These are phyloP conservation scores for Acyrthosiphon pisum DNA, from an alignment of 1,140 invertebrate genomes.

Conservation along the genomic window DNA sequence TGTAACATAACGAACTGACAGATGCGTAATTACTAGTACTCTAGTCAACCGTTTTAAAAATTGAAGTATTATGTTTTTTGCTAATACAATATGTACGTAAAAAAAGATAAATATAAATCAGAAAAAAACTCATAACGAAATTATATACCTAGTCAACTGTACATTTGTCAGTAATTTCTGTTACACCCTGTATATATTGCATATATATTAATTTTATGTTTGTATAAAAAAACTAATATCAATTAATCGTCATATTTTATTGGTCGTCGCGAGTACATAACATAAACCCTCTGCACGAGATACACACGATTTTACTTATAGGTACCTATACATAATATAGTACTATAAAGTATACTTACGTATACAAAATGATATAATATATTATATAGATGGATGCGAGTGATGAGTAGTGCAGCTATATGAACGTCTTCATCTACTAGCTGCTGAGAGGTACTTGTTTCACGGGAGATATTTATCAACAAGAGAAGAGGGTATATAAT, in stretches of 20 bases:
- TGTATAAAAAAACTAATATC: conserved; percentile 20
- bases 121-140: background rate
- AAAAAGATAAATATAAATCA: background rate
- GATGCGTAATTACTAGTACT: background rate
- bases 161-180: background rate
- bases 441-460: background rate
- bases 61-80: background rate
- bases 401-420: background rate
- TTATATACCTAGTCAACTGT: no score
- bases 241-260: conserved; percentile 52
- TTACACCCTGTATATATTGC: background rate
- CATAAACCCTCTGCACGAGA: background rate
- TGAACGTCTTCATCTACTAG: background rate
- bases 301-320: background rate
- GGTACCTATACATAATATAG: background rate
- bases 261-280: background rate
- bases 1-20: background rate
- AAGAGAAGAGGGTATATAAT: background rate
- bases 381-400: background rate
- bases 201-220: background rate
- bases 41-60: background rate
- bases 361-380: background rate
- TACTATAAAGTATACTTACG: background rate
- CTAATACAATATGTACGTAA: background rate
- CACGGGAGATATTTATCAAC: conserved; percentile 9